Evolutionary conservation across 2,888 invertebrate genomes (phyloP).

Genomic region (Thymelicus sylvestris): DNA sequence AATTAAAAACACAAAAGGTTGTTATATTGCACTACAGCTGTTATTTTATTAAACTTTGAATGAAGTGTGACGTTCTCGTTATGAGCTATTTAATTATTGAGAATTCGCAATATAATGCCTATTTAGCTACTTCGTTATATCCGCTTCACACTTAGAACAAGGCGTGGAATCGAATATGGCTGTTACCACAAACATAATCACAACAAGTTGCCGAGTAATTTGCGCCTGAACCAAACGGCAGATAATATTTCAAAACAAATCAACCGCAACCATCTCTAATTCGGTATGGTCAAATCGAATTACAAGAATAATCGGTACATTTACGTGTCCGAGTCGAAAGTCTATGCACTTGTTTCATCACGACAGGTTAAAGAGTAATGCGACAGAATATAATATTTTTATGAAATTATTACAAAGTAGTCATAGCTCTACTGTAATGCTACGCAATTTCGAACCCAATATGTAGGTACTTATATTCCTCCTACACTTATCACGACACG

Average conservation of each 20-base stretch:
- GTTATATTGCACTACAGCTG: slow-evolving; percentile 40
- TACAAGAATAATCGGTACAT: slow-evolving; percentile 35
- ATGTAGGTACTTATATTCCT: no score
- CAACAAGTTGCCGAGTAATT: slow-evolving; percentile 21
- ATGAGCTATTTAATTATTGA: slow-evolving; percentile 18
- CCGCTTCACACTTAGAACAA: background rate
- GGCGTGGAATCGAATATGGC: slow-evolving; percentile 6
- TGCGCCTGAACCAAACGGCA: background rate
- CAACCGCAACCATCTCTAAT: slow-evolving; percentile 41
- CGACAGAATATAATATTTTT: background rate
- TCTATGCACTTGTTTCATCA: slow-evolving; percentile 22
- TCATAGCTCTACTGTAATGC: no score
- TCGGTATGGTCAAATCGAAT: slow-evolving; percentile 37
- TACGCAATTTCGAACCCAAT: no score
- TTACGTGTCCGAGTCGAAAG: slow-evolving; percentile 20
- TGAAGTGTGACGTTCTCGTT: slow-evolving; percentile 1
- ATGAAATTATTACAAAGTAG: background rate
- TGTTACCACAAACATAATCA: slow-evolving; percentile 25
- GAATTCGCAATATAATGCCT: slow-evolving; percentile 4
- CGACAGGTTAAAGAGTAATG: background rate
- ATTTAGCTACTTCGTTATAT: background rate
- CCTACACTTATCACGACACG: no score
- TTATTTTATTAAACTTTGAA: slow-evolving; percentile 21
- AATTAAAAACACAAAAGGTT: slow-evolving; percentile 38
- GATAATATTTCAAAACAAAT: slow-evolving; percentile 41